Evolutionary conservation across 2,888 invertebrate species (phyloP).

Genomic region (Willowsia nigromaculata): DNA sequence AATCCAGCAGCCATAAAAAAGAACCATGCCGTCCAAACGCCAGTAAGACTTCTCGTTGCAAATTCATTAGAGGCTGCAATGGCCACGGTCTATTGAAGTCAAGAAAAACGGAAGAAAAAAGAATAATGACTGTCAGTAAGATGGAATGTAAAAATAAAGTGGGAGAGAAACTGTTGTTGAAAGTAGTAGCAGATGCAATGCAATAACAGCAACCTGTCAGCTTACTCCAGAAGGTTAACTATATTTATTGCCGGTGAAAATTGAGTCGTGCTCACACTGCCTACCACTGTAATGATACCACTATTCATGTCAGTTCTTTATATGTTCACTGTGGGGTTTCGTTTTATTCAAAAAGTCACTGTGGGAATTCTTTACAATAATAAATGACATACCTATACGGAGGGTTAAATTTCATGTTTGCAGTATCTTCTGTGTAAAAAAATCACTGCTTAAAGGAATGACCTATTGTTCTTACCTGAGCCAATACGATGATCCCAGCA

Average conservation of each 20-base stretch:
- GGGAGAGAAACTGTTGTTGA: background rate
- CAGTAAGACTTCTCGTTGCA: slow-evolving; percentile 77
- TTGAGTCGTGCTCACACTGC: slow-evolving; percentile 10
- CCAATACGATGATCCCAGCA: slow-evolving; percentile 75
- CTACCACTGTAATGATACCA: background rate
- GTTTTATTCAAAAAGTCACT: slow-evolving; percentile 45
- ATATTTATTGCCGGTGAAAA: slow-evolving; percentile 49
- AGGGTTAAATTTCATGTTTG: background rate
- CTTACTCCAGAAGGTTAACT: slow-evolving; percentile 44
- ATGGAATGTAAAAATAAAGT: slow-evolving; percentile 19
- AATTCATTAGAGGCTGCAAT: slow-evolving; percentile 77
- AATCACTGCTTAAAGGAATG: no score
- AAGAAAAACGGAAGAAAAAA: slow-evolving; percentile 23
- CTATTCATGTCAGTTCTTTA: background rate
- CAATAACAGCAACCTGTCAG: slow-evolving; percentile 37
- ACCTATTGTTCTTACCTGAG: slow-evolving; percentile 75
- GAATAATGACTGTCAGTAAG: slow-evolving; percentile 40
- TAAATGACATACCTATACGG: slow-evolving; percentile 11
- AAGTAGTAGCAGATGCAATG: background rate
- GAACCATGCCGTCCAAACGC: slow-evolving; percentile 78
- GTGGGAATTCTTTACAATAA: slow-evolving; percentile 27
- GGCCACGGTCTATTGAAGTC: slow-evolving; percentile 72
- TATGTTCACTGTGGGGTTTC: slow-evolving; percentile 41
- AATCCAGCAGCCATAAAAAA: slow-evolving; percentile 78
- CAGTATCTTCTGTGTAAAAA: background rate